Conservation (phyloP, 2,888 invertebrate species). For the Sicus ferrugineus region DNA sequence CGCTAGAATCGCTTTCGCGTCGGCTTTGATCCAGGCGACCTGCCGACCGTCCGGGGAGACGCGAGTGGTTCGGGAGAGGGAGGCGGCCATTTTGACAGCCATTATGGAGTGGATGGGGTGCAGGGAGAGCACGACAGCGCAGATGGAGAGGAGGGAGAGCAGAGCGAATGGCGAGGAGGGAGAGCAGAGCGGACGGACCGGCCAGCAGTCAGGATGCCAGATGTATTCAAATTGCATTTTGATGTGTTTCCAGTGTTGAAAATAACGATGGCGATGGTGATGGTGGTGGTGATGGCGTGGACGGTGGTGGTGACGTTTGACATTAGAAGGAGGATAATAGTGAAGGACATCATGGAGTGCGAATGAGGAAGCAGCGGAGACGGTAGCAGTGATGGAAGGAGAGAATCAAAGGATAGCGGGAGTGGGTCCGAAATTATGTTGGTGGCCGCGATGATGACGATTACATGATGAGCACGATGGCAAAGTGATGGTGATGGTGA, state of each 20-base stretch:
- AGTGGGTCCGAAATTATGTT: neutral
- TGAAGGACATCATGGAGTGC: conserved; percentile 20
- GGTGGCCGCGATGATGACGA: neutral
- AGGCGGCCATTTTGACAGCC: conserved; percentile 32
- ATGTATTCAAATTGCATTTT: conserved; percentile 53
- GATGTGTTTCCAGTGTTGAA: conserved; percentile 40
- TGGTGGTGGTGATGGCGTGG: conserved; percentile 35
- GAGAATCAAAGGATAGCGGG: neutral
- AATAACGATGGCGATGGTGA: conserved; percentile 29
- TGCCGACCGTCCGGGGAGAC: conserved; percentile 56
- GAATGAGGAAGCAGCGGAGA: neutral
- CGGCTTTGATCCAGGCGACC: conserved; percentile 96
- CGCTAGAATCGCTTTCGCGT: conserved; percentile 90
- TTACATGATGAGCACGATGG: neutral
- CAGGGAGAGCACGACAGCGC: too few relatives aligned
- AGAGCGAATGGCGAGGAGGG: too few relatives aligned
- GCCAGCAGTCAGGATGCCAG: too few relatives aligned
- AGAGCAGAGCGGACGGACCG: too few relatives aligned
- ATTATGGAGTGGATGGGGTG: too few relatives aligned
- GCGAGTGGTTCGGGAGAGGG: conserved; percentile 12
- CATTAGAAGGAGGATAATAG: neutral
- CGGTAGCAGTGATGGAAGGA: neutral
- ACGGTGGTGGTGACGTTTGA: conserved; percentile 8
- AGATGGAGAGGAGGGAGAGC: conserved; percentile 35
- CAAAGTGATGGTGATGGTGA: neutral